A percentile compares a stretch with the other conserved stretches of the same genome.
phyloP scores from a whole-genome alignment of 2,113 vertebrate species.

The Protobothrops flavoviridis region DNA sequence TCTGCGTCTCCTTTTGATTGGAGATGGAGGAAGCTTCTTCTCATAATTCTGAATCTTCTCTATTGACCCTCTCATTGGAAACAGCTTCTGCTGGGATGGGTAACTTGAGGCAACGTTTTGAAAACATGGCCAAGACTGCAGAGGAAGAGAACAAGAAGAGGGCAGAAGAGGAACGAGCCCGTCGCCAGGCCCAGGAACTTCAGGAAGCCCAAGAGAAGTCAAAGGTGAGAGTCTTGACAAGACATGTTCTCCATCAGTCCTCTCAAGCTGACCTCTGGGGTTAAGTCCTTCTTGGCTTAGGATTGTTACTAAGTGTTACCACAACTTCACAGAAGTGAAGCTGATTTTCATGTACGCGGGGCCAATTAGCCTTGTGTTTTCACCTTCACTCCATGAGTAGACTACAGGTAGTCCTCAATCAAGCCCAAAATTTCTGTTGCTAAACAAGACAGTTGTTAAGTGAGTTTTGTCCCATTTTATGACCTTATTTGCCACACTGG shows the following conservation, averaged over 20 bases:
- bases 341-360: neutral
- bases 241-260: no score
- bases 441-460: no score
- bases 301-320: neutral
- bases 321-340: neutral
- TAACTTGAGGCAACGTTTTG: constrained; percentile 85
- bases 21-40: rapidly evolving
- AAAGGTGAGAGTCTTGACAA: constrained; percentile 47
- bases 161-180: constrained; percentile 74
- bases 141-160: constrained; percentile 77
- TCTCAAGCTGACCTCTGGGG: neutral
- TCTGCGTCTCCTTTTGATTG: neutral
- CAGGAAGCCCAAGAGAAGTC: constrained; percentile 49
- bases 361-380: neutral
- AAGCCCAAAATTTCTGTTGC: neutral
- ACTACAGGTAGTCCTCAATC: neutral
- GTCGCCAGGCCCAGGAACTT: constrained; percentile 71
- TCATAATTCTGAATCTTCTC: neutral
- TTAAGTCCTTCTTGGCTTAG: neutral
- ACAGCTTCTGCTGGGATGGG: constrained; percentile 72
- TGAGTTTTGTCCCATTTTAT: no score
- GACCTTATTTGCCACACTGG: neutral
- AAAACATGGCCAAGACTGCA: constrained; percentile 81
- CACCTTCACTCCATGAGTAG: neutral
- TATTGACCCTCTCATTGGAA: neutral